phyloP scores from a whole-genome alignment of 1,140 invertebrate species.

The Caerostris extrusa region DNA sequence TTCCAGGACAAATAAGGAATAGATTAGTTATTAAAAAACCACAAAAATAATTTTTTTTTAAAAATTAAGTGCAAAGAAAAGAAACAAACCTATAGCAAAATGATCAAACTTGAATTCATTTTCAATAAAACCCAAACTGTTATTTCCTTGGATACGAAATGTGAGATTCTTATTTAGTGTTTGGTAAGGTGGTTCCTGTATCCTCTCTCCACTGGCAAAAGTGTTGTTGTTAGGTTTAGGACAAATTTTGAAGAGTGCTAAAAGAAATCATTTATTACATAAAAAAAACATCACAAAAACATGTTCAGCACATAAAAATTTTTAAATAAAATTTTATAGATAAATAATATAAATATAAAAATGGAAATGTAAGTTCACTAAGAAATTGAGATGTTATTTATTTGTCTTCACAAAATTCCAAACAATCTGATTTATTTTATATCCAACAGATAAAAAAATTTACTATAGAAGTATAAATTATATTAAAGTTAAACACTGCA shows the following conservation, averaged over 20 bases:
- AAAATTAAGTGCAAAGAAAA: not conserved
- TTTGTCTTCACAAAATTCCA: no score
- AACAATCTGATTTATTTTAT: no score
- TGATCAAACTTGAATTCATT: slow-evolving; percentile 53
- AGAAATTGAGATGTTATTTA: no score
- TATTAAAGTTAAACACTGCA: no score
- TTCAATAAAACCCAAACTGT: slow-evolving; percentile 26
- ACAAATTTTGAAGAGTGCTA: slow-evolving; percentile 7
- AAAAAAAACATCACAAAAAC: not conserved
- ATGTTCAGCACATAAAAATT: not conserved
- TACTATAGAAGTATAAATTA: no score
- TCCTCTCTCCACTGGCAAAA: slow-evolving; percentile 69
- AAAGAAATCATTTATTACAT: not conserved
- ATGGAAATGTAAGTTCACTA: no score
- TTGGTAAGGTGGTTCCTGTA: slow-evolving; percentile 66
- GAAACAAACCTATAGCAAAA: slow-evolving; percentile 56
- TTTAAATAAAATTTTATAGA: no score
- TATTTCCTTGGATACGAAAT: slow-evolving; percentile 59
- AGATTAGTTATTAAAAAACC: not conserved
- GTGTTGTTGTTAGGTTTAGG: slow-evolving; percentile 42
- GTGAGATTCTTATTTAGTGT: slow-evolving; percentile 6
- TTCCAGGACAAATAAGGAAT: not conserved
- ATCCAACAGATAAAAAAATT: no score
- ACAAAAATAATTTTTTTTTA: not conserved
- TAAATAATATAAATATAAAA: no score